Evolutionary conservation across 1,140 invertebrate species (phyloP), one percentile per base, ranked within the genome.

Genomic region (Babylonia areolata): DNA sequence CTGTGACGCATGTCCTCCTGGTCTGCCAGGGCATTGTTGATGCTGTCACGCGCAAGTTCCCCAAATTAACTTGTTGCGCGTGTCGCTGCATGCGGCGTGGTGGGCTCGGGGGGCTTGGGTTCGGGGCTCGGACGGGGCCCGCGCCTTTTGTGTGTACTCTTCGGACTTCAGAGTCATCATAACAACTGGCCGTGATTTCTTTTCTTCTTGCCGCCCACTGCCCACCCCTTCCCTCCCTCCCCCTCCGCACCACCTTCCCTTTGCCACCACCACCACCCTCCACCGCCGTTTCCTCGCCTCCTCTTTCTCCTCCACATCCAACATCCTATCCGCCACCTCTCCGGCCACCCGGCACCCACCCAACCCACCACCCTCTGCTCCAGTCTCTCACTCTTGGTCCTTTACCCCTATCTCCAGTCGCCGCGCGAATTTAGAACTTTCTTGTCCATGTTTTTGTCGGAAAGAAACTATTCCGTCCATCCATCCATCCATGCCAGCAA

Each of bases 41-140:
- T 64, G 58, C 58, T 64, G 58, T 64, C 58, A 64, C 58, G 58
- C 58, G 58, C 58, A 64, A 2, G 5, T 64, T 64, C n/a, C n/a
- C n/a, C 58, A n/a, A n/a, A 64, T 64, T 64, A 64, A 64, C 58
- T 64, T 64, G 58, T 64, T 64, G 58, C 58, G 28, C 58, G 58
- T 64, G 58, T 23, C 28, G 17, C 20, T n/a, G 58, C 58, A 64
- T 64, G 58, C 28, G 20, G 5, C 0, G 5, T 12, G 58, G 12
- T 64, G 17, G 58, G 17, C 12, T 6, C 1, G 58, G 58, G 2
- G 58, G n/a, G n/a, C n/a, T n/a, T n/a, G n/a, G n/a, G n/a, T n/a
- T n/a, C n/a, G n/a, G n/a, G n/a, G n/a, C n/a, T n/a, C n/a, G n/a
- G n/a, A n/a, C n/a, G n/a, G n/a, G n/a, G n/a, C n/a, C n/a, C n/a